Evolutionary conservation across 2,113 vertebrate species (phyloP), one percentile per base, ranked within the genome.

Genomic region (Hippocampus guttulatus): DNA sequence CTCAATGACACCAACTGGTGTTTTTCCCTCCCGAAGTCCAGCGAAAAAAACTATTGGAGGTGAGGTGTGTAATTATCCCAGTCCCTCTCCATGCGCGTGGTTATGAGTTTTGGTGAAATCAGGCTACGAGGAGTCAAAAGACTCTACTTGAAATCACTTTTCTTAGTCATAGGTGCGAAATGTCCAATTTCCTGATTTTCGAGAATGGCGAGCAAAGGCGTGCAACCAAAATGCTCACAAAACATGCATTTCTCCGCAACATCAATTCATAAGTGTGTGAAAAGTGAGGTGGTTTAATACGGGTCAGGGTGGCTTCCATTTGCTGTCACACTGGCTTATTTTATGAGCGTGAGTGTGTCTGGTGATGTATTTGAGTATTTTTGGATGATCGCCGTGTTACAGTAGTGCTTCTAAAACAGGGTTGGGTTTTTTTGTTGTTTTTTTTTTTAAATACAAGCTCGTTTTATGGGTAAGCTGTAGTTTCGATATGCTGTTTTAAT

Each of bases 331-430:
- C 20, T 69, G 58, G 79, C 51, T 74, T 73, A 60, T 79, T 77
- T 83, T 66, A 61, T 74, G 78, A 70, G 65, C 81, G 73, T 83
- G 79, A 18, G 41, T 65, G 64, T 23, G 12, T 64, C 40, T 68
- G 84, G 69, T 81, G 76, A 47, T 73, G 70, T 83, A 51, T 73
- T 85, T 78, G 77, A 89, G 78, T 86, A 84, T 87, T 88, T 87
- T 87, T 82, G 61, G 67, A 72, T 78, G 76, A 78, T 77, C 5
- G 27, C 62, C 81, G 82, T 89, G 80, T 80, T 85, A 64, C 80
- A 76, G 77, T 81, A 63, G 78, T 80, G 79, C 87, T 82, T 84
- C 75, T 77, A 66, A 78, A 80, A 83, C 69, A 79, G 75, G 71
- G 71, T 75, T 84, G 52, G n/a, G 21, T 76, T 84, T 63, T 73